Percentiles rank a stretch among this genome's conserved stretches.
Evolutionary conservation across 2,888 invertebrate species (phyloP).

Genomic region (Tupiocoris notatus): DNA sequence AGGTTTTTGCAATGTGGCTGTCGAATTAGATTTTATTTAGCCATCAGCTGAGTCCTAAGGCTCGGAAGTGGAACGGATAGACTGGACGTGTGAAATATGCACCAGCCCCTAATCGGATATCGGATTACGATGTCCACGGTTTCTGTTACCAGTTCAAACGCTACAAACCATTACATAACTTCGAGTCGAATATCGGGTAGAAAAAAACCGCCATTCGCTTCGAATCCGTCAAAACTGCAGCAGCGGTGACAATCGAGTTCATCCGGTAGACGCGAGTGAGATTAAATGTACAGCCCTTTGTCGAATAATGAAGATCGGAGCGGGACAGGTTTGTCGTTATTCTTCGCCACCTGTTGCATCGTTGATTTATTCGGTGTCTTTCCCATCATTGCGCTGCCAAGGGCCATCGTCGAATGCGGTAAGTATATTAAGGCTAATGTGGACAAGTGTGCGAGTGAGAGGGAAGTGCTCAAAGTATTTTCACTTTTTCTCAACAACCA

Average conservation of each 20-base stretch:
- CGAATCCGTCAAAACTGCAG: neutral
- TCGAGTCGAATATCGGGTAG: neutral
- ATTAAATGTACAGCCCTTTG: too few relatives aligned
- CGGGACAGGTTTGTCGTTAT: constrained; percentile 60
- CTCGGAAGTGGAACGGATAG: too few relatives aligned
- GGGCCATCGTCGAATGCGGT: constrained; percentile 75
- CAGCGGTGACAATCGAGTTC: neutral
- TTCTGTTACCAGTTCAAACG: constrained; percentile 10
- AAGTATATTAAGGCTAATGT: too few relatives aligned
- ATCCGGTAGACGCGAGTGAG: too few relatives aligned
- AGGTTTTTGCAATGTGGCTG: too few relatives aligned
- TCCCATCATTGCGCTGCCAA: constrained; percentile 73
- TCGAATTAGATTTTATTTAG: too few relatives aligned
- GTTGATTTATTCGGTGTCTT: constrained; percentile 82
- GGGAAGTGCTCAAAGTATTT: too few relatives aligned
- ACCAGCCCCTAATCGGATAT: constrained; percentile 11
- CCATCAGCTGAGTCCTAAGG: too few relatives aligned
- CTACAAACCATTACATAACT: neutral
- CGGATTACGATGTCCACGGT: constrained; percentile 5
- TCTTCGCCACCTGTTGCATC: constrained; percentile 72
- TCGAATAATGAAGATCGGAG: too few relatives aligned
- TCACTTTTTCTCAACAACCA: too few relatives aligned
- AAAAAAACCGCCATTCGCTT: neutral
- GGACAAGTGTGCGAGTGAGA: too few relatives aligned
- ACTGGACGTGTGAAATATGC: neutral